These are phyloP conservation scores for Dryas iulia DNA, from an alignment of 1,140 invertebrate genomes.

Conservation along the genomic window DNA sequence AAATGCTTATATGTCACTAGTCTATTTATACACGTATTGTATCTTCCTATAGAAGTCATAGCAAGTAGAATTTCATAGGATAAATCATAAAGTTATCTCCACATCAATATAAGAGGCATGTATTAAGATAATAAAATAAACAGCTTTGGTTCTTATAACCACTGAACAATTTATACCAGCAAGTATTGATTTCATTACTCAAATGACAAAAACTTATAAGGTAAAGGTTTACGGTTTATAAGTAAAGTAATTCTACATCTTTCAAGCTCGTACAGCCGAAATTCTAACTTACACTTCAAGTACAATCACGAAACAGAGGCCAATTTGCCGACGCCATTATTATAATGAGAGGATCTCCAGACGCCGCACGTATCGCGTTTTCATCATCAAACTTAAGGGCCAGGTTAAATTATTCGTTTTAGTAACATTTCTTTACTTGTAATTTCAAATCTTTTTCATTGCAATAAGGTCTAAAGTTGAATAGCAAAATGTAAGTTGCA, in stretches of 20 bases:
- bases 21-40: background rate
- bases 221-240: no score
- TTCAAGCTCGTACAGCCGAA: background rate
- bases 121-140: no score
- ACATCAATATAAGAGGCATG: no score
- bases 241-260: no score
- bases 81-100: no score
- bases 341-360: constrained; percentile 36
- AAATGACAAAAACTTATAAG: no score
- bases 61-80: no score
- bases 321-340: constrained; percentile 48
- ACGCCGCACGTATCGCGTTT: constrained; percentile 47
- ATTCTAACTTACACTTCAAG: background rate
- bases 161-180: no score
- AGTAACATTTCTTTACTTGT: background rate
- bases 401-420: constrained; percentile 38
- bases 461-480: constrained; percentile 3
- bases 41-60: no score
- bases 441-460: background rate
- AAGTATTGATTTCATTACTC: no score
- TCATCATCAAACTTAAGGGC: constrained; percentile 50
- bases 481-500: constrained; percentile 6
- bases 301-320: constrained; percentile 35
- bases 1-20: no score
- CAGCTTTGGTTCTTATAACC: no score